Base-by-base conservation (phyloP, 2,888 invertebrate species). In the Phasia obesa region DNA sequence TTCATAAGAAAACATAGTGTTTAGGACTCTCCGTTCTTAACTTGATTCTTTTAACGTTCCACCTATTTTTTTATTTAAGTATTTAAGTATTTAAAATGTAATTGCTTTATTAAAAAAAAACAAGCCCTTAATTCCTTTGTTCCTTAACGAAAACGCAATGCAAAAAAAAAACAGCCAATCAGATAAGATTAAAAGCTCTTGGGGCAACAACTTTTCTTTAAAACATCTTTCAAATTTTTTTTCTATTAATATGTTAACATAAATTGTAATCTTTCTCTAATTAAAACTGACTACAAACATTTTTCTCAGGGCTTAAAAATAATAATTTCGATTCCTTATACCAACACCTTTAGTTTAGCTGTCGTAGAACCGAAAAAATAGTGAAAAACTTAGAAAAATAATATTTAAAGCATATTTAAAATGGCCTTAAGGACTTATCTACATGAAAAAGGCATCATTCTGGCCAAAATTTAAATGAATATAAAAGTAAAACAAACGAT, bases 361-460 rank as follows among this genome's bases (percentile, higher is more conserved):
- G 15, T 21, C 0, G 5, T 21, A 13, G 1, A 59, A 38, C 0
- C 2, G 13, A 6, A 15, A 21, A 15, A 4, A n/a, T 19, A 4
- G 2, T 27, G 6, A 27, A 27, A n/a, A 42, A 42, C 13, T 4
- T 3, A 42, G 5, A 7, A 62, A 5, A 4, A 51, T 35, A n/a
- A 35, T 23, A 65, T 51, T 35, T 25, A 38, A 21, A 3, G 9
- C 35, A 53, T 53, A 67, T n/a, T 11, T 19, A 23, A 38, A 65
- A 51, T 4, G 13, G 38, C 38, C 38, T 35, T 35, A 35, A 35
- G 35, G 1, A 35, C 35, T 35, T 35, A 2, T 35, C 2, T n/a
- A n/a, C 35, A 35, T 2, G 11, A 35, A 1, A 57, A 65, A 49
- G 19, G 53, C 19, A 27, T 42, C 11, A 15, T n/a, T 13, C 55